A percentile compares a stretch with the other conserved stretches of the same genome.
These are phyloP conservation scores for Pygocentrus nattereri DNA, from an alignment of 2,797 vertebrate species.

Conservation along the genomic window DNA sequence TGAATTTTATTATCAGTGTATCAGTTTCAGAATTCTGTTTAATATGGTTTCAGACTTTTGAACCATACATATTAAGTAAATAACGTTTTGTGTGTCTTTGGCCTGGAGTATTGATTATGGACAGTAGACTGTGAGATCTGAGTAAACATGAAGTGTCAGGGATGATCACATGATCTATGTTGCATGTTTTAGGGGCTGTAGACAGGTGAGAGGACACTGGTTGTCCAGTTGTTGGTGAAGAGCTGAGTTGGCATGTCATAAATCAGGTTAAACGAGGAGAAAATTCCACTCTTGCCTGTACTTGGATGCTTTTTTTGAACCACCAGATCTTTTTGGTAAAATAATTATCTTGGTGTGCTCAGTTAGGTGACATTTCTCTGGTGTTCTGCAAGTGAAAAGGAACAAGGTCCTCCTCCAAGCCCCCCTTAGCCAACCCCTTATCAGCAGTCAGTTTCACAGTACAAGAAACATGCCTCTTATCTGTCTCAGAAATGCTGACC, in stretches of 20 bases:
- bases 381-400: constrained; percentile 15
- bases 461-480: constrained; percentile 73
- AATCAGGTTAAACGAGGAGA: neutral
- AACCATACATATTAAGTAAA: no score
- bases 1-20: no score
- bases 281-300: constrained; percentile 4
- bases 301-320: constrained; percentile 14
- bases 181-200: no score
- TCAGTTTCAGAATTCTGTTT: no score
- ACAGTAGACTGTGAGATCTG: neutral
- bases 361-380: constrained; percentile 25
- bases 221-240: neutral
- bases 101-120: neutral
- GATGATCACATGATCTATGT: neutral
- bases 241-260: neutral
- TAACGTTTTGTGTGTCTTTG: no score
- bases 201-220: neutral
- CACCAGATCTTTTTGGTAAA: constrained; percentile 7
- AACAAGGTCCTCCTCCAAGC: constrained; percentile 2
- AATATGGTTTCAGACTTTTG: no score
- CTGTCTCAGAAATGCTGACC: constrained; percentile 63
- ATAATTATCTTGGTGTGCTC: constrained; percentile 43
- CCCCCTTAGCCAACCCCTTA: constrained; percentile 65
- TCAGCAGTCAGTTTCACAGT: constrained; percentile 70
- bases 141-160: neutral